A percentile compares a stretch with the other conserved stretches of the same genome.
Evolutionary conservation across 2,113 vertebrate species (phyloP).

Genomic region (Megaceryle maxima): DNA sequence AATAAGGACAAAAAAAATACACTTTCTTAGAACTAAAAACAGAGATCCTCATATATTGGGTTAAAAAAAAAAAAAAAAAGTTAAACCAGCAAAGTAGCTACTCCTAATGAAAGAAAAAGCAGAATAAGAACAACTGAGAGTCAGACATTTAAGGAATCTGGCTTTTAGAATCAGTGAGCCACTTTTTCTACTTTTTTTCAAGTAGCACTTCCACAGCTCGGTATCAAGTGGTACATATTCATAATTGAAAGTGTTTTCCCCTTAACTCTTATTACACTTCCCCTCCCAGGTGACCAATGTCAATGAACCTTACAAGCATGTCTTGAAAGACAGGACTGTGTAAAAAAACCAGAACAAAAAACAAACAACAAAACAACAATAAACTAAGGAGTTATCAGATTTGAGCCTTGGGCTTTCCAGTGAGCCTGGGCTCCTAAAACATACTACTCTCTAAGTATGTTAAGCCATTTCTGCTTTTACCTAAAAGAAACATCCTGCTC

Average conservation of each 20-base stretch:
- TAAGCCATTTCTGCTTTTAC: background rate
- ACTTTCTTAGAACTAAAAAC: background rate
- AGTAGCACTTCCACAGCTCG: background rate
- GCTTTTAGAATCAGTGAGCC: background rate
- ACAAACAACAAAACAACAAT: background rate
- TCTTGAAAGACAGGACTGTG: rapidly evolving
- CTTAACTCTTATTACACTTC: background rate
- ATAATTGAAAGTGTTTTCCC: rapidly evolving
- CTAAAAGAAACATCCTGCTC: background rate
- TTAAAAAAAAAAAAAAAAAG: background rate
- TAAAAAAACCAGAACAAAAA: background rate
- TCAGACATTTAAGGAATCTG: background rate
- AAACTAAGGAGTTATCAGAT: rapidly evolving
- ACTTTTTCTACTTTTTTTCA: background rate
- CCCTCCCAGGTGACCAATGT: background rate
- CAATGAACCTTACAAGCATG: background rate
- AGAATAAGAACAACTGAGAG: background rate
- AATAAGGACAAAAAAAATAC: background rate
- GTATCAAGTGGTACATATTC: rapidly evolving
- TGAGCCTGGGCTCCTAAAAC: rapidly evolving
- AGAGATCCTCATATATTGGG: background rate
- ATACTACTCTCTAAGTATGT: rapidly evolving
- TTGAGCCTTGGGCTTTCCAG: background rate
- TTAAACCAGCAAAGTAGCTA: background rate
- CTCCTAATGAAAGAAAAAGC: background rate